phyloP scores from a whole-genome alignment of 2,113 vertebrate genomes.

The Toxotes chatareus region DNA sequence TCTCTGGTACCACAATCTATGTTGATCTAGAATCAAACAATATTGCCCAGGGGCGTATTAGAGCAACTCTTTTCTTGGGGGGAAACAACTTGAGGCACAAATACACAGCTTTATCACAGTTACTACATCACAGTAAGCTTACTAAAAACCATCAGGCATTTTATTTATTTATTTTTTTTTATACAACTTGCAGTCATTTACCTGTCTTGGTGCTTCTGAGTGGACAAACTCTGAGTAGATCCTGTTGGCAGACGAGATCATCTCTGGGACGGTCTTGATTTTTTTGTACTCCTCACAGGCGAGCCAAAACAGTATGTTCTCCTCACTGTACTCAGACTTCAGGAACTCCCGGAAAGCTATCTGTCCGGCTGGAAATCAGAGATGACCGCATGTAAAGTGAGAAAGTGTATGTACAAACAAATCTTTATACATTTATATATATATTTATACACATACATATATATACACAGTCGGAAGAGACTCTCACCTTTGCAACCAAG shows the following conservation, averaged over 20 bases:
- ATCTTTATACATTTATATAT: neutral
- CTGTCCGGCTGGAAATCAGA: constrained; percentile 86
- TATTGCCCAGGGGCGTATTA: constrained; percentile 16
- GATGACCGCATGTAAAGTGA: neutral
- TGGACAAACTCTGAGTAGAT: constrained; percentile 96
- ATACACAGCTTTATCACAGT: neutral
- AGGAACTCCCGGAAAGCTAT: constrained; percentile 92
- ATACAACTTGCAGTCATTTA: constrained; percentile 62
- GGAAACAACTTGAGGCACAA: neutral
- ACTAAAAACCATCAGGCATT: neutral
- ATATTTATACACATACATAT: neutral
- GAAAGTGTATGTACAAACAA: too few species aligned
- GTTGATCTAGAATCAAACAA: constrained; percentile 88
- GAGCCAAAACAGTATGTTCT: constrained; percentile 96
- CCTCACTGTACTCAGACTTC: constrained; percentile 95
- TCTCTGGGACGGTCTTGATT: constrained; percentile 86
- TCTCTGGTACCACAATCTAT: constrained; percentile 93
- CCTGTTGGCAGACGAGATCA: constrained; percentile 89
- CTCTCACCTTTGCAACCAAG: constrained; percentile 92
- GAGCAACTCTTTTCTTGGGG: neutral
- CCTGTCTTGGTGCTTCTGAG: constrained; percentile 94
- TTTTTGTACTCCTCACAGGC: constrained; percentile 96
- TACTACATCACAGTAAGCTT: neutral
- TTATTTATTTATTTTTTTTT: neutral
- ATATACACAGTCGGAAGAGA: neutral